Conservation (phyloP, 2,797 vertebrate species). For the Eidolon dupreanum region DNA sequence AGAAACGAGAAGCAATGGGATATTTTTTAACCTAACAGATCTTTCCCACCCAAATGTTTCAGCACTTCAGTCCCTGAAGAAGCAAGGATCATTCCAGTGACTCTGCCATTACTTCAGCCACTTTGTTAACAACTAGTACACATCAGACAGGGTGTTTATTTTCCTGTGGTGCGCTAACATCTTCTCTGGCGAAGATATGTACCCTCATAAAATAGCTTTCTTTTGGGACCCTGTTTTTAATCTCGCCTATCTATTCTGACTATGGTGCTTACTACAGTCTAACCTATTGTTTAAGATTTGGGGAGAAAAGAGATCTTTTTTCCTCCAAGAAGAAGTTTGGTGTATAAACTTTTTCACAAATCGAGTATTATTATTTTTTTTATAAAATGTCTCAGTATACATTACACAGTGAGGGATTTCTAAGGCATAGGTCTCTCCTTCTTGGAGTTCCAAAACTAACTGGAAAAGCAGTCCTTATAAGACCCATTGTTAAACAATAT, state of each 20-base stretch:
- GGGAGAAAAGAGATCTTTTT: rapidly evolving
- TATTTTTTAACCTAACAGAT: not conserved
- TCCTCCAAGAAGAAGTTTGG: not conserved
- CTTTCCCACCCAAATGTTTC: not conserved
- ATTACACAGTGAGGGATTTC: not conserved
- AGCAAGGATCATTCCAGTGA: not conserved
- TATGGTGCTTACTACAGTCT: not conserved
- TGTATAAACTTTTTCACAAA: not conserved
- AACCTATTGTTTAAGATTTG: not conserved
- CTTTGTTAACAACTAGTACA: not conserved
- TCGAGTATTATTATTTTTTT: not conserved
- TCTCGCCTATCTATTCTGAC: not conserved
- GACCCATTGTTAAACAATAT: not conserved
- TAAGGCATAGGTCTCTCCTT: not conserved
- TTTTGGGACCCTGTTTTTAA: not conserved
- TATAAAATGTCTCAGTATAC: not conserved
- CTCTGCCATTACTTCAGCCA: not conserved
- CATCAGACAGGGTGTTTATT: not conserved
- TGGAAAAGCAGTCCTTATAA: not conserved
- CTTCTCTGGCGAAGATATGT: not conserved
- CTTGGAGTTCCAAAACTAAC: not conserved
- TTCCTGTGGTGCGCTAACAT: not conserved
- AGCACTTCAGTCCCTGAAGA: not conserved
- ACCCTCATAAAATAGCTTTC: not conserved
- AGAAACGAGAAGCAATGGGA: not conserved